Base-by-base conservation (phyloP, 2,888 invertebrate species). In the Lochmaea crataegi region DNA sequence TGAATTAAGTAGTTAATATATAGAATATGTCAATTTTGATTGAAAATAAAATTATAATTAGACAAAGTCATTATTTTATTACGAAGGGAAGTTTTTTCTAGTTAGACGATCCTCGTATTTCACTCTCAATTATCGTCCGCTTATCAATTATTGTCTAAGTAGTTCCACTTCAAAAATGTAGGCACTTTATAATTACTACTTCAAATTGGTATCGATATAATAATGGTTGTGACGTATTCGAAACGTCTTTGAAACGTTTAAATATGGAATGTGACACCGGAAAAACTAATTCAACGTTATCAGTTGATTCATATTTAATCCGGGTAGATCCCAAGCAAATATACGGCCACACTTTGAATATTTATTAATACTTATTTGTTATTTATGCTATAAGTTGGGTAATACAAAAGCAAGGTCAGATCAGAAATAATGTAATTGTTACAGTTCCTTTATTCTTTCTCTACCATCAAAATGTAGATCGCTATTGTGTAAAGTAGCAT, bases 391-490 rank as follows among this genome's bases (percentile, higher is more conserved):
- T n/a, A 2, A 42, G 61, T 42, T 63, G 61, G 61, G 61, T 63
- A 63, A 42, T 42, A 63, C 61, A 22, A 5, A 12, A 58, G 18
- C 61, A 63, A 63, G 61, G 61, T 63, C 61, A 63, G 32, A 63
- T 63, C 61, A 38, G 42, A 16, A 63, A 12, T 32, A 32, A 32
- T 12, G 41, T 38, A 63, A 63, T 63, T 63, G 61, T 63, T 41
- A 63, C 61, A 63, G 18, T 63, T 63, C 61, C 61, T 63, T 63
- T 63, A 63, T 60, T 63, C 61, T 38, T 61, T 61, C 42, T 63
- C 11, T 42, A 63, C 7, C 41, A 63, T 63, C 61, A 63, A 63
- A 42, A 63, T 63, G 61, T 42, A 63, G 42, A 41, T 63, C 61
- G 14, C 9, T 60, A 26, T 32, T 57, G 60, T 14, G 38, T 38